phyloP scores from a whole-genome alignment of 2,888 invertebrate genomes.

The Gisinianus flammeolus region DNA sequence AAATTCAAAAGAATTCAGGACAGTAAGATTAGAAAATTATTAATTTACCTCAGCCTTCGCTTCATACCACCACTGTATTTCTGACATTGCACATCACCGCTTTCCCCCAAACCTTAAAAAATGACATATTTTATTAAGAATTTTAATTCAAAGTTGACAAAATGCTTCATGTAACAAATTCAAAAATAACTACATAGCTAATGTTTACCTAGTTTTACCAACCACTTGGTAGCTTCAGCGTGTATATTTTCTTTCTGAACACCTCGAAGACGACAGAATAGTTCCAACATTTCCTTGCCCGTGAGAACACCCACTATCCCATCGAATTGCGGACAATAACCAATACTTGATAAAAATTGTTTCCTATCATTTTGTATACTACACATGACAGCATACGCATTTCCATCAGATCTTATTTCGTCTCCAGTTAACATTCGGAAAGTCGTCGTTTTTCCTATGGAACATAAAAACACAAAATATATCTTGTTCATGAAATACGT shows the following conservation, averaged over 20 bases:
- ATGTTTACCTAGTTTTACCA: constrained; percentile 47
- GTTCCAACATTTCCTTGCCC: constrained; percentile 73
- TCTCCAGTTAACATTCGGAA: constrained; percentile 68
- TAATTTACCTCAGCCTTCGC: constrained; percentile 69
- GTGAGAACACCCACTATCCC: constrained; percentile 80
- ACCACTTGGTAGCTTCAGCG: constrained; percentile 51
- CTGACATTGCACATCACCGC: constrained; percentile 50
- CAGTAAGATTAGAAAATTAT: too few relatives aligned
- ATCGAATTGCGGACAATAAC: constrained; percentile 78
- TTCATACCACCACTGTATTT: constrained; percentile 78
- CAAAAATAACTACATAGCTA: too few relatives aligned
- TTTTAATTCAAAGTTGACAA: background rate
- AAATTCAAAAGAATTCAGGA: too few relatives aligned
- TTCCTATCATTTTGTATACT: constrained; percentile 58
- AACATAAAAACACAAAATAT: constrained; percentile 61
- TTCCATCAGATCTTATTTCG: constrained; percentile 62
- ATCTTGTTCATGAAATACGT: background rate
- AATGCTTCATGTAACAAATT: too few relatives aligned
- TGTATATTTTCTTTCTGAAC: constrained; percentile 61
- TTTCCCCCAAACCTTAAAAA: constrained; percentile 46
- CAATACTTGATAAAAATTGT: constrained; percentile 52
- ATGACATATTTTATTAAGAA: too few relatives aligned
- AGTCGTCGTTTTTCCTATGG: constrained; percentile 65
- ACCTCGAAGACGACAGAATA: constrained; percentile 79
- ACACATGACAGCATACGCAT: constrained; percentile 61